Conservation (phyloP, 1,140 invertebrate species). For the Pentalonia nigronervosa region DNA sequence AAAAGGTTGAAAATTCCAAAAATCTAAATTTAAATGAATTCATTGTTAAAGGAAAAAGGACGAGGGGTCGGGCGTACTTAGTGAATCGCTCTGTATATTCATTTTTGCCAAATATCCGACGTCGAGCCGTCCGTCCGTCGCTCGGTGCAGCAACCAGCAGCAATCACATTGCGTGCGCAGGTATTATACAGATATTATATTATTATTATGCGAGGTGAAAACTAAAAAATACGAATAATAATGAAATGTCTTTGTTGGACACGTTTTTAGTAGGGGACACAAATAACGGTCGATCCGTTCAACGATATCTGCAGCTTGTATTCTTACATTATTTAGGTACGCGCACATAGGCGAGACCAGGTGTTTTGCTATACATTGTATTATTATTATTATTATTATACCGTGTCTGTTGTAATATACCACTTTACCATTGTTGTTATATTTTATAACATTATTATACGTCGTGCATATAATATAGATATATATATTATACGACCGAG, state of each 20-base stretch:
- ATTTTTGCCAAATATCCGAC: neutral
- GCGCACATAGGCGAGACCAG: neutral
- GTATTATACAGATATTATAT: neutral
- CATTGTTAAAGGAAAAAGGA: too few species aligned
- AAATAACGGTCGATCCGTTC: constrained; percentile 33
- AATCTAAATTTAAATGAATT: too few species aligned
- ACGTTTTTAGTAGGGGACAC: neutral
- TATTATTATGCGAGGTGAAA: neutral
- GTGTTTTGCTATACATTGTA: neutral
- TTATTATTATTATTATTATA: neutral
- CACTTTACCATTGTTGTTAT: constrained; percentile 18
- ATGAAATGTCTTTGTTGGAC: constrained; percentile 20
- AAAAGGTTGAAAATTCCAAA: too few species aligned
- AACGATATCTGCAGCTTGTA: constrained; percentile 36
- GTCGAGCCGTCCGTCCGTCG: neutral
- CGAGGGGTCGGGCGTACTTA: too few species aligned
- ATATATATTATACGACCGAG: neutral
- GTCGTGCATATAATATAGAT: neutral
- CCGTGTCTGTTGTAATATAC: constrained; percentile 9
- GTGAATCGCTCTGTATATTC: neutral
- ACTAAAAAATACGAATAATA: constrained; percentile 18
- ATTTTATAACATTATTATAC: neutral
- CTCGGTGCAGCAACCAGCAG: neutral
- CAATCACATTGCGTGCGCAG: neutral
- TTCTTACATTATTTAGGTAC: neutral